Conservation (phyloP, 1,140 invertebrate genomes). For the Drosophila pectinifera region DNA sequence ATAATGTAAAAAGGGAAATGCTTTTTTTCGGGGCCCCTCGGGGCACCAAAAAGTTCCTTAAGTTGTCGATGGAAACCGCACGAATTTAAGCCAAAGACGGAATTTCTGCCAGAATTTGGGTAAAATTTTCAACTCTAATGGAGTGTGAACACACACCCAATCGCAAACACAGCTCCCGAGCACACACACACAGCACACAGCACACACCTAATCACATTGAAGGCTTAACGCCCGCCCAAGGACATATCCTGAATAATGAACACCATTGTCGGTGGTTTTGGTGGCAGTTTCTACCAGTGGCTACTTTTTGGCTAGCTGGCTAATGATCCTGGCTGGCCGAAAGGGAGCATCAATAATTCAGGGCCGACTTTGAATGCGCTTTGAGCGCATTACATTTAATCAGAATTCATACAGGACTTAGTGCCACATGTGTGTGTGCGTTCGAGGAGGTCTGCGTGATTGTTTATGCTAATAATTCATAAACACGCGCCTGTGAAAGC, state of each 20-base stretch:
- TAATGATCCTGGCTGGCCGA: conserved; percentile 36
- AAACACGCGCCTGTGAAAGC: conserved; percentile 66
- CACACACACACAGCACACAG: not conserved
- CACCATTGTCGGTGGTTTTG: conserved; percentile 22
- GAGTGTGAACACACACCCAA: conserved; percentile 33
- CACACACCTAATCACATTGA: conserved; percentile 46
- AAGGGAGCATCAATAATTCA: conserved; percentile 52
- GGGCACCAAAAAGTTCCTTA: conserved; percentile 34
- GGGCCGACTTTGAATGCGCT: conserved; percentile 38
- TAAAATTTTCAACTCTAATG: conserved; percentile 42
- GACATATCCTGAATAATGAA: conserved; percentile 52
- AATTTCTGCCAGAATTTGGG: conserved; percentile 24
- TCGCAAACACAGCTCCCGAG: not conserved
- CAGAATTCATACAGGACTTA: conserved; percentile 41
- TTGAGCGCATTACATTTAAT: conserved; percentile 56
- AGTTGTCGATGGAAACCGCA: conserved; percentile 37
- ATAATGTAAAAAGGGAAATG: conserved; percentile 54
- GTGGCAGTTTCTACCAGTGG: conserved; percentile 13
- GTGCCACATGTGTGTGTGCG: not conserved
- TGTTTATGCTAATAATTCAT: conserved; percentile 69
- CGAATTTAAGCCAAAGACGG: conserved; percentile 37
- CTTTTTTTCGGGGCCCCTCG: conserved; percentile 19
- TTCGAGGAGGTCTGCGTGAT: conserved; percentile 13
- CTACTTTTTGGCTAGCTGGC: conserved; percentile 45
- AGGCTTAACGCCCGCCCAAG: conserved; percentile 45